Evolutionary conservation across 2,888 invertebrate genomes (phyloP), one percentile per base, ranked within the genome.

Genomic region (Drosophila anomelani): DNA sequence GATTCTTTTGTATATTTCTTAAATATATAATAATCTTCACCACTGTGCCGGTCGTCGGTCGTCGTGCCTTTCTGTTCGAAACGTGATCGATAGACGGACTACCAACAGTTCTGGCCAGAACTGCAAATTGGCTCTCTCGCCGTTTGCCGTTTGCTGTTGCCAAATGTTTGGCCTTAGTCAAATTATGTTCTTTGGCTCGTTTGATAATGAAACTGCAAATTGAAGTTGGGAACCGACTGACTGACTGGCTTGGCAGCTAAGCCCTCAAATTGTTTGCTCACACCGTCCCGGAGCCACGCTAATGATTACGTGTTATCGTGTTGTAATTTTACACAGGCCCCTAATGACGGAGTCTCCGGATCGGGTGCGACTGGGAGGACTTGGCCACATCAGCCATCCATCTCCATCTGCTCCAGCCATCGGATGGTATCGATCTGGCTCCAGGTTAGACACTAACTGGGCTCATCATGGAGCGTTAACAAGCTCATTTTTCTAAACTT

Each of bases 51-150:
- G 44, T 59, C 59, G 20, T 70, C 60, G 81, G 82, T 82, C 82
- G 80, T 87, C 85, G 82, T 85, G 84, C 76, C 81, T 81, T 80
- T 84, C 78, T 71, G 81, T 78, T 84, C 77, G 81, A 88, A 89
- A 90, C 91, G 91, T 91, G 91, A 91, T 91, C 91, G 88, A 90
- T 90, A 84, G 90, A 88, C 90, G 79, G 88, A 89, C 90, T 89
- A 88, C 90, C 80, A 88, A 74, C 78, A 60, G 46, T 23, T 51
- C 44, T 43, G 66, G 58, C 53, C 76, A 66, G 74, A 73, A 85
- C 76, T 78, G 80, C 82, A 88, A 86, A 88, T 87, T 85, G 85
- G 49, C 66, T 15, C 66, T 15, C 17, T 54, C 44, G 53, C 32
- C 29, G 47, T 15, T 36, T 38, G 71, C 58, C 81, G 62, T 69